phyloP scores from a whole-genome alignment of 2,888 invertebrate species.

The Hirtodrosophila cameraria region DNA sequence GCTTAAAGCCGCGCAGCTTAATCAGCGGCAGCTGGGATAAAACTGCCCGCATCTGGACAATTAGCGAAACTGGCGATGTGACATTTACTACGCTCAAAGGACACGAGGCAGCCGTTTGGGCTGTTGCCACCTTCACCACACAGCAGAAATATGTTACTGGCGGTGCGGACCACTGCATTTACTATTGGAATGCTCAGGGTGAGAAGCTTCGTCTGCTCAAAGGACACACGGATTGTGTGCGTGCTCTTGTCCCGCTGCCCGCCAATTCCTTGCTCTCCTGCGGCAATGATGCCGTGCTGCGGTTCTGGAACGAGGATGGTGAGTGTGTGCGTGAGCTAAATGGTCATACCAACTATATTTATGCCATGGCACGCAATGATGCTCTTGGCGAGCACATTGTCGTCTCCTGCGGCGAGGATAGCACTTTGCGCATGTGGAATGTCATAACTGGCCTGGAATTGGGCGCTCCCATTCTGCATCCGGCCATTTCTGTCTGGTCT shows the following conservation, averaged over 20 bases:
- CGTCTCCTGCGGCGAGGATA: conserved; percentile 95
- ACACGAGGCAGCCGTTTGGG: conserved; percentile 95
- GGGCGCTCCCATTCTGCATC: conserved; percentile 85
- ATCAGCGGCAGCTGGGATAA: conserved; percentile 97
- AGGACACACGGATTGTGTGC: conserved; percentile 96
- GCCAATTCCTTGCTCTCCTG: conserved; percentile 93
- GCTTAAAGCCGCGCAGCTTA: conserved; percentile 85
- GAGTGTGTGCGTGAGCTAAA: conserved; percentile 90
- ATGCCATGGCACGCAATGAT: conserved; percentile 87
- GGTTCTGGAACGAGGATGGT: conserved; percentile 92
- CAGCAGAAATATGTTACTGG: conserved; percentile 88
- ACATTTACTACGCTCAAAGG: conserved; percentile 87
- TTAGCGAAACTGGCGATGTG: conserved; percentile 85
- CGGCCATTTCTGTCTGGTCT: conserved; percentile 95
- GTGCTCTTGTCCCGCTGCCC: conserved; percentile 90
- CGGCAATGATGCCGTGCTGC: conserved; percentile 95
- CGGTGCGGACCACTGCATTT: conserved; percentile 96
- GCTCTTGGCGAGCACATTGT: conserved; percentile 87
- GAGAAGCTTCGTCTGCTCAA: conserved; percentile 87
- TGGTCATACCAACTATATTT: conserved; percentile 95
- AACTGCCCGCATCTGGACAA: conserved; percentile 92
- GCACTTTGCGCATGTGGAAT: conserved; percentile 92
- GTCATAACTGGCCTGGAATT: conserved; percentile 72
- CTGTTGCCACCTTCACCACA: conserved; percentile 85
- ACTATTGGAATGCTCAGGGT: conserved; percentile 91